These are phyloP conservation scores for Propithecus perrieri DNA, from an alignment of 2,797 vertebrate species.

Conservation along the genomic window DNA sequence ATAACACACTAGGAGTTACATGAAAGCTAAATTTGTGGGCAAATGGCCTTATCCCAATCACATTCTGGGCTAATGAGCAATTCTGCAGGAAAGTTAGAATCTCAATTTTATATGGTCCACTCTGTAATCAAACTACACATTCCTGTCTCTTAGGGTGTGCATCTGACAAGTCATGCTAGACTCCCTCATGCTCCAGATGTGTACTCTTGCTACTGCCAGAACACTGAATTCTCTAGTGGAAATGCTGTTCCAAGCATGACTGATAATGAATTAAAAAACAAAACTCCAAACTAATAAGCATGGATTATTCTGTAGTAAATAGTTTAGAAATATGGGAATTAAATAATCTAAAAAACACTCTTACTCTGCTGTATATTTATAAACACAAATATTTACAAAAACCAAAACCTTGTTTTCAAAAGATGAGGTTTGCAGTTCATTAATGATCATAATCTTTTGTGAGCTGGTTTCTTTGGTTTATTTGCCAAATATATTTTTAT, in stretches of 20 bases:
- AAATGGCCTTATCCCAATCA: conserved; percentile 65
- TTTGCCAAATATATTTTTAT: conserved; percentile 82
- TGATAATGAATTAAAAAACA: conserved; percentile 76
- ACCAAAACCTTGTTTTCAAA: conserved; percentile 84
- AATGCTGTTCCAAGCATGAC: conserved; percentile 79
- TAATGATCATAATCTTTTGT: conserved; percentile 84
- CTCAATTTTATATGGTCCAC: conserved; percentile 64
- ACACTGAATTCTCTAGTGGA: conserved; percentile 73
- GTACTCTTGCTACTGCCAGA: conserved; percentile 66
- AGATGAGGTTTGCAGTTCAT: conserved; percentile 87
- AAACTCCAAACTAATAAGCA: conserved; percentile 85
- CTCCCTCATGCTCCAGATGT: conserved; percentile 65
- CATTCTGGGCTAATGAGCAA: conserved; percentile 44
- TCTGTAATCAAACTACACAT: conserved; percentile 61
- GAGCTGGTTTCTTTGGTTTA: conserved; percentile 88
- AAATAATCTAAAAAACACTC: conserved; percentile 95
- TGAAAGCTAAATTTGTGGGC: conserved; percentile 80
- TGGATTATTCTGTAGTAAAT: conserved; percentile 90
- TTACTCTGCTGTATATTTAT: conserved; percentile 94
- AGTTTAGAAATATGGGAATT: conserved; percentile 92
- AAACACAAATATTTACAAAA: conserved; percentile 95
- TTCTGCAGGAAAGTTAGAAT: conserved; percentile 56
- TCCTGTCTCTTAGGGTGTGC: conserved; percentile 70
- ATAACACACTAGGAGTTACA: conserved; percentile 80
- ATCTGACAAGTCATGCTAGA: conserved; percentile 39